These are phyloP conservation scores for Mormyrus hasselquistii DNA, from an alignment of 2,797 vertebrate genomes.

Conservation along the genomic window DNA sequence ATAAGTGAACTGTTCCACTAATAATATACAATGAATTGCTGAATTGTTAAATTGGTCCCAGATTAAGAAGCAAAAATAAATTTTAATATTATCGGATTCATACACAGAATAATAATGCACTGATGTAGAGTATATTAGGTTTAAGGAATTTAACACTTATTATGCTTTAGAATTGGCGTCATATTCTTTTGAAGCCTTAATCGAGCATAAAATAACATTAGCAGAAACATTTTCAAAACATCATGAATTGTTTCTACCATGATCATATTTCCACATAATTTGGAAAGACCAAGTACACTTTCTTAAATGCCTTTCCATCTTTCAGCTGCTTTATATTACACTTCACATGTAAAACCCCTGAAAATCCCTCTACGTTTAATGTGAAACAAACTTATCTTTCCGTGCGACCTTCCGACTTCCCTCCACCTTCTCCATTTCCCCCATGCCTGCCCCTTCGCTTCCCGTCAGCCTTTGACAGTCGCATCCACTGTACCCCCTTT, in stretches of 20 bases:
- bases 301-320: neutral
- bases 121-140: neutral
- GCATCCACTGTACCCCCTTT: neutral
- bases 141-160: neutral
- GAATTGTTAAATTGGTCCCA: neutral
- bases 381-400: neutral
- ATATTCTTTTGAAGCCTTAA: neutral
- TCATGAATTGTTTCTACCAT: neutral
- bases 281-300: neutral
- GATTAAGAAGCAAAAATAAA: slow-evolving; percentile 1
- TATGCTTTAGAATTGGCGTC: neutral
- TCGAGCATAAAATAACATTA: neutral
- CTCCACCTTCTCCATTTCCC: neutral
- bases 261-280: neutral
- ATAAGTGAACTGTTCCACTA: neutral
- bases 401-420: neutral
- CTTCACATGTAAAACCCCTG: neutral
- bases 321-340: neutral
- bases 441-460: neutral
- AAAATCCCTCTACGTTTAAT: neutral
- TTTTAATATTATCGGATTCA: neutral
- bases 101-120: neutral
- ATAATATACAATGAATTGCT: neutral
- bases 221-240: neutral
- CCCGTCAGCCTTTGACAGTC: neutral